Evolutionary conservation across 2,888 invertebrate species (phyloP).

Genomic region (Pelosia muscerda): DNA sequence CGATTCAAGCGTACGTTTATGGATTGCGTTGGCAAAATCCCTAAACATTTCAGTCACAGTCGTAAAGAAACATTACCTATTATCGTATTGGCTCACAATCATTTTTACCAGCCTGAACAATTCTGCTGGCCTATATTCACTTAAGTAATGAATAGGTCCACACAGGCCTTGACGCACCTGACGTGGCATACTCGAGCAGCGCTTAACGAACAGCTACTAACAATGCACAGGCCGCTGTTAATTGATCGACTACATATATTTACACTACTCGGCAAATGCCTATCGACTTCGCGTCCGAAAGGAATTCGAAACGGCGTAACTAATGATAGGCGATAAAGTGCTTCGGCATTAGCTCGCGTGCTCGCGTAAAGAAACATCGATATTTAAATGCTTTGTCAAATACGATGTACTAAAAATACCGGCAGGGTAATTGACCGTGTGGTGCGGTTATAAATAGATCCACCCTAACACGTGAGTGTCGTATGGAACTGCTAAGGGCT

Average conservation of each 20-base stretch:
- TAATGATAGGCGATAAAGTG: constrained; percentile 10
- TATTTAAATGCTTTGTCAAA: constrained; percentile 13
- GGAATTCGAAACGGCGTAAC: constrained; percentile 9
- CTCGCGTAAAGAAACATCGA: constrained; percentile 8
- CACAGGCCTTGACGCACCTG: not conserved
- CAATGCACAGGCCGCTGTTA: not conserved
- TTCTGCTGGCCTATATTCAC: not conserved
- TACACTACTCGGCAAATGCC: constrained; percentile 8
- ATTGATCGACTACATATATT: not conserved
- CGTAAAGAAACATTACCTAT: too few relatives aligned
- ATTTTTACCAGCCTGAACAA: too few relatives aligned
- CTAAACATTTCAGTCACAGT: too few relatives aligned
- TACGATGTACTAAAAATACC: constrained; percentile 15
- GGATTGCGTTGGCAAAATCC: too few relatives aligned
- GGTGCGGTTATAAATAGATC: constrained; percentile 15
- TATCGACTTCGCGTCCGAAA: constrained; percentile 11
- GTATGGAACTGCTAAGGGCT: not conserved
- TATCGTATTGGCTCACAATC: too few relatives aligned
- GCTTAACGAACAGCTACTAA: not conserved
- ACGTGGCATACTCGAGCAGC: not conserved
- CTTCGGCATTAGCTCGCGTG: constrained; percentile 1
- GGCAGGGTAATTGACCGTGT: constrained; percentile 18
- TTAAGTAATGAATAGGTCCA: not conserved
- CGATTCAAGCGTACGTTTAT: not conserved
- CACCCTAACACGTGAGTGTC: constrained; percentile 6